A percentile compares a stretch with the other conserved stretches of the same genome.
These are phyloP conservation scores for Drosophila yooni DNA, from an alignment of 2,888 invertebrate species.

Conservation along the genomic window DNA sequence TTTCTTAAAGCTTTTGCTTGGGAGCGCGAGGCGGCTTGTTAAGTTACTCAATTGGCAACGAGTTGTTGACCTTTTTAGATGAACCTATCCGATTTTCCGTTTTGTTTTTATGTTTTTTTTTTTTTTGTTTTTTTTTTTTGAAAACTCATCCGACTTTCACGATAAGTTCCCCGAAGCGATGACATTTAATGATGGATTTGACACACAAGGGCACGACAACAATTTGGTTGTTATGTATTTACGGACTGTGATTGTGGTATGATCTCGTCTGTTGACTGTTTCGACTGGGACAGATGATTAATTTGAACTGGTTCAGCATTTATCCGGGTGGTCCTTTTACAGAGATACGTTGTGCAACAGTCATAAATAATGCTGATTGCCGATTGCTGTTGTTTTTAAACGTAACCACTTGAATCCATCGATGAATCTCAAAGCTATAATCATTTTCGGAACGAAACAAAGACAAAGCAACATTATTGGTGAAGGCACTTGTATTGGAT, in stretches of 20 bases:
- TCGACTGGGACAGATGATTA: constrained; percentile 66
- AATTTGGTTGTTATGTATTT: constrained; percentile 48
- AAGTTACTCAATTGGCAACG: constrained; percentile 73
- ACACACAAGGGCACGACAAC: constrained; percentile 84
- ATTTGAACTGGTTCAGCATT: constrained; percentile 59
- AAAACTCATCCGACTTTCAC: constrained; percentile 61
- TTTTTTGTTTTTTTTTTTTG: constrained; percentile 27
- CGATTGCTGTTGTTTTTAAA: constrained; percentile 49
- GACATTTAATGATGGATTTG: constrained; percentile 85
- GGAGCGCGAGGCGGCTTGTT: constrained; percentile 45
- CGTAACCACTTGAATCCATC: constrained; percentile 39
- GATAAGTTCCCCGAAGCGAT: constrained; percentile 79
- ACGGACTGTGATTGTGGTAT: constrained; percentile 25
- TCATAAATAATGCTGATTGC: constrained; percentile 70
- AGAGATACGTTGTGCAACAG: constrained; percentile 62
- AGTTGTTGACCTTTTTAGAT: constrained; percentile 76
- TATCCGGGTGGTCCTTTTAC: constrained; percentile 67
- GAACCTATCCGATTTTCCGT: constrained; percentile 40
- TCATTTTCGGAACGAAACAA: constrained; percentile 6
- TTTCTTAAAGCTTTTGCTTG: constrained; percentile 12
- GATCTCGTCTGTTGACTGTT: constrained; percentile 29
- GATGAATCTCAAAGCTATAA: constrained; percentile 17
- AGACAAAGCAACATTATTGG: background rate
- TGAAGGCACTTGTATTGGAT: background rate
- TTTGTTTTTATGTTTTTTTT: constrained; percentile 10